Percentiles rank a stretch among this genome's conserved stretches.
These are phyloP conservation scores for Agonopterix heracliana DNA, from an alignment of 2,888 invertebrate species.

Conservation along the genomic window DNA sequence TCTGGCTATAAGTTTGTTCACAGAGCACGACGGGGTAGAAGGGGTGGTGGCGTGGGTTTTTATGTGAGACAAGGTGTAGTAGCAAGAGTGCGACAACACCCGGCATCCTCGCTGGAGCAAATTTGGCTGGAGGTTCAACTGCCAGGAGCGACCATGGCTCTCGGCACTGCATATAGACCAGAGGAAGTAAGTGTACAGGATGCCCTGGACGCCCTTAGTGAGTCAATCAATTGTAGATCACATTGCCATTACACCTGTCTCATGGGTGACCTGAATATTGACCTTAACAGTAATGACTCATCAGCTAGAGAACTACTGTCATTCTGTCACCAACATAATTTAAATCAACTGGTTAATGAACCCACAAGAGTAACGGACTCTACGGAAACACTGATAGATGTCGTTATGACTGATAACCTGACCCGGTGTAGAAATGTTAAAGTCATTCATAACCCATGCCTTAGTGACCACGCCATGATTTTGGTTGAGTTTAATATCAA, in stretches of 20 bases:
- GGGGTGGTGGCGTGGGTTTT: constrained; percentile 12
- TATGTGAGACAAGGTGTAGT: constrained; percentile 8
- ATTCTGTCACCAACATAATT: constrained; percentile 7
- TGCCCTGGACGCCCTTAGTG: constrained; percentile 14
- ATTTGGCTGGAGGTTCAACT: constrained; percentile 18
- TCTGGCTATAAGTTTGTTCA: no score
- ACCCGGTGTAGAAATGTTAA: background rate
- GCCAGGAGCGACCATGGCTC: constrained; percentile 12
- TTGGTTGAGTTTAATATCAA: constrained; percentile 1
- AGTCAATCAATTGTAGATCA: constrained; percentile 10
- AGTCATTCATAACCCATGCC: constrained; percentile 5
- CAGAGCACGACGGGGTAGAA: no score
- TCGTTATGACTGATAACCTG: constrained; percentile 6
- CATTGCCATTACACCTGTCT: constrained; percentile 10
- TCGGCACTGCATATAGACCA: constrained; percentile 19
- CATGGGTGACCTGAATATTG: constrained; percentile 12
- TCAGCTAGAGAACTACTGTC: constrained; percentile 2
- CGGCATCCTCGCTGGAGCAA: constrained; percentile 15
- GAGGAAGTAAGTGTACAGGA: constrained; percentile 6
- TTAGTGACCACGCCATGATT: constrained; percentile 10
- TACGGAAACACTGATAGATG: constrained; percentile 9
- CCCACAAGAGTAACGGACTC: constrained; percentile 11
- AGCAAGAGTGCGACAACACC: constrained; percentile 9
- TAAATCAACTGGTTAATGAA: constrained; percentile 8
- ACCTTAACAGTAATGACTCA: background rate